These are phyloP conservation scores for Procambarus clarkii DNA, from an alignment of 1,140 invertebrate species.

Conservation along the genomic window DNA sequence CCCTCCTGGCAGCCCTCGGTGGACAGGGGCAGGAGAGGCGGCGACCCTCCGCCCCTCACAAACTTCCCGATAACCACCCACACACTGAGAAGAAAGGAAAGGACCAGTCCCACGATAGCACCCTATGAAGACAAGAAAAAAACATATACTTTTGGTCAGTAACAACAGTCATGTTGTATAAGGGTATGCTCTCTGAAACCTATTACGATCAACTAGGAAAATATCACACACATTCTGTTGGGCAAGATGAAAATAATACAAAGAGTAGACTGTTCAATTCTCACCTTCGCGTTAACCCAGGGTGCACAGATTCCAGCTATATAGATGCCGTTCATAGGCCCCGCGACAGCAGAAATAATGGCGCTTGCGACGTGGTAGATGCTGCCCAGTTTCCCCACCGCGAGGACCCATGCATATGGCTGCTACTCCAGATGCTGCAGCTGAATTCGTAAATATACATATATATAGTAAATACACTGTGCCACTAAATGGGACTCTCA, in stretches of 20 bases:
- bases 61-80: constrained; percentile 15
- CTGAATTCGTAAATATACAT: not conserved
- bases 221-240: no score
- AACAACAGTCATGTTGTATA: no score
- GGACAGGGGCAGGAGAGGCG: not conserved
- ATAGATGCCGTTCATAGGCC: constrained; percentile 7
- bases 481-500: no score
- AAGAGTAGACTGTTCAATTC: no score
- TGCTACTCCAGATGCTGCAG: not conserved
- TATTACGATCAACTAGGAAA: no score
- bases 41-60: not conserved
- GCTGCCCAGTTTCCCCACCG: constrained; percentile 25
- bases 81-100: not conserved
- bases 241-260: no score
- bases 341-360: not conserved
- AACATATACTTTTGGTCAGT: no score
- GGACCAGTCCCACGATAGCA: not conserved
- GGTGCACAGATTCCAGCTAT: constrained; percentile 12
- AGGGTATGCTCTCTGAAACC: no score
- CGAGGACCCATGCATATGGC: not conserved
- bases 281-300: constrained; percentile 26
- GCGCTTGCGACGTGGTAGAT: constrained; percentile 2
- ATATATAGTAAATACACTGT: no score
- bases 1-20: not conserved
- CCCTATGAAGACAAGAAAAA: not conserved